These are phyloP conservation scores for Lampris megalopsis DNA, from an alignment of 2,113 vertebrate genomes.

Conservation along the genomic window DNA sequence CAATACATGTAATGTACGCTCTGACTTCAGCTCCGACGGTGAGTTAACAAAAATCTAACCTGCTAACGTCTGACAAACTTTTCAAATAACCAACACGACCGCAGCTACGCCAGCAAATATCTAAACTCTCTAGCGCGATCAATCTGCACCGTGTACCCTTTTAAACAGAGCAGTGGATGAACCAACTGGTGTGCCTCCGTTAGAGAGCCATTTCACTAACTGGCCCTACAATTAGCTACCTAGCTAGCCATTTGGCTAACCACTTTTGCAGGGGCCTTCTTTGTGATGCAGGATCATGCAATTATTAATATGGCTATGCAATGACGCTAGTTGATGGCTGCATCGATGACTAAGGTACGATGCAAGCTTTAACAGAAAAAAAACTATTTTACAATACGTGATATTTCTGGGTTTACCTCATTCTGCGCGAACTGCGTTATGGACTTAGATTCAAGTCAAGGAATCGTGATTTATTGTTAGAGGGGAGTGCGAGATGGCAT, in stretches of 20 bases:
- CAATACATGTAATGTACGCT: slow-evolving; percentile 32
- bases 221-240: slow-evolving; percentile 53
- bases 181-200: neutral
- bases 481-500: slow-evolving; percentile 4
- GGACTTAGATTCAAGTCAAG: neutral
- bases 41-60: slow-evolving; percentile 49
- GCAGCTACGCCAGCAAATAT: neutral
- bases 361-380: neutral
- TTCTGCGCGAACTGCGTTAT: neutral
- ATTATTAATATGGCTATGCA: slow-evolving; percentile 76
- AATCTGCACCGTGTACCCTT: neutral
- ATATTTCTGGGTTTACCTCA: no score
- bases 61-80: slow-evolving; percentile 55
- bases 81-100: neutral
- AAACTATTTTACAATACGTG: accelerated
- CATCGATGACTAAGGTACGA: neutral
- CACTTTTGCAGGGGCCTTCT: slow-evolving; percentile 71
- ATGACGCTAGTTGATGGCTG: slow-evolving; percentile 43
- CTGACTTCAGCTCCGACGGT: slow-evolving; percentile 39
- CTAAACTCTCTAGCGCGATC: accelerated
- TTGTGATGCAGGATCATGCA: slow-evolving; percentile 79
- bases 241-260: slow-evolving; percentile 67
- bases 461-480: slow-evolving; percentile 11
- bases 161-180: no score
- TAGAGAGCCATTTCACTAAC: neutral